Base-by-base conservation (phyloP, 92 coral and sea anemone genomes). In the Parazoanthus darwini region DNA sequence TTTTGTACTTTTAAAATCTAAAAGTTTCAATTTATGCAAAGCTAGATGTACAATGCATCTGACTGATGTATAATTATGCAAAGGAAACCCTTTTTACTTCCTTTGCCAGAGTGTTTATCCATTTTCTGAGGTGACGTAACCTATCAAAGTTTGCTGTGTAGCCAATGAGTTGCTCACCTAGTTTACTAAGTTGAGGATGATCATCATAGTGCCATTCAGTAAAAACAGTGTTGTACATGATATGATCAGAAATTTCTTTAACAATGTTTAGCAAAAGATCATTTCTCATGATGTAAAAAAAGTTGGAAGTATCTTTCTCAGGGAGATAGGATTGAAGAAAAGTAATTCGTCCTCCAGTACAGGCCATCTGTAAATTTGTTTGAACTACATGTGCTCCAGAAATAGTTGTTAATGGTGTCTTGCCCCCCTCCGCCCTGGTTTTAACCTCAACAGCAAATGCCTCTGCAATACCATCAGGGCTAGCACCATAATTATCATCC, bases 311-410 rank as follows among this genome's bases (percentile, higher is more conserved):
- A 23, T 91, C 76, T 71, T 85, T 91, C 66, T 91, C 93, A 42
- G 91, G 93, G 6, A 82, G 35, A 76, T 90, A 86, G 36, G 92
- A 90, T 22, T 86, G 90, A 4, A 90, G 43, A 75, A 90, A 90
- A 59, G 89, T 86, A 2, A 86, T 79, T 35, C 81, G 66, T 8
- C 78, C 90, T 1, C 82, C 82, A 1, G 82, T 87, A 26, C 90
- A 88, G 14, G 16, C 13, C 82, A 91, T 82, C 51, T 87, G 88
- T 13, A 91, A 91, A 54, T 88, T 91, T 56, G 86, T 43, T 38
- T 91, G 90, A 43, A 91, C 36, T 15, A 67, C 39, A 33, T 91
- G 90, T 67, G 81, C 16, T 29, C 91, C 90, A 25, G 90, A 56
- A 26, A 86, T 9, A 23, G 25, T 81, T n/a, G 42, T 56, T 9